phyloP scores from a whole-genome alignment of 2,797 vertebrate species.

The Gallinago solitaria region DNA sequence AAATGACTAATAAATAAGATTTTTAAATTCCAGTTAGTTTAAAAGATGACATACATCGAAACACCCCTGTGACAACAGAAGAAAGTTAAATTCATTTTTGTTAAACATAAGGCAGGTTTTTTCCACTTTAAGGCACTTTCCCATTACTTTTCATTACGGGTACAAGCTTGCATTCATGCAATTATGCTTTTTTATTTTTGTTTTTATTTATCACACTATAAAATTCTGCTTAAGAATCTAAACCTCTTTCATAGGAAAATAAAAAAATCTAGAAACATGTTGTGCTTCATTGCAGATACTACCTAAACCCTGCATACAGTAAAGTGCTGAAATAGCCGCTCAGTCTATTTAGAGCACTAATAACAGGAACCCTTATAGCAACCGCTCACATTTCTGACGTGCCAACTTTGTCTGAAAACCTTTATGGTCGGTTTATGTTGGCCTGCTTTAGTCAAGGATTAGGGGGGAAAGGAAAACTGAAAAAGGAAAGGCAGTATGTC shows the following conservation, averaged over 20 bases:
- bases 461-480: neutral
- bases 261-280: neutral
- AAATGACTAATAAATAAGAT: neutral
- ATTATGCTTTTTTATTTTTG: neutral
- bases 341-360: neutral
- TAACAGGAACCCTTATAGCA: neutral
- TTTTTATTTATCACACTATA: neutral
- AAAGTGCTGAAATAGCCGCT: neutral
- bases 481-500: neutral
- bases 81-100: neutral
- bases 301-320: fast-evolving
- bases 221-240: neutral
- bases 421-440: neutral
- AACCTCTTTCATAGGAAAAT: neutral
- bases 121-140: neutral
- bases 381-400: neutral
- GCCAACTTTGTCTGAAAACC: neutral
- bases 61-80: neutral
- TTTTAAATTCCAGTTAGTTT: neutral
- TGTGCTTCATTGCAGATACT: neutral
- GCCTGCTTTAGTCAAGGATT: neutral
- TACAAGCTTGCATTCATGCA: neutral
- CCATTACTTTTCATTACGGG: neutral
- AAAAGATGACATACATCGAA: neutral
- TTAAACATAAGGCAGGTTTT: neutral